These are phyloP conservation scores for Electrona antarctica DNA, from an alignment of 2,113 vertebrate genomes.

Conservation along the genomic window DNA sequence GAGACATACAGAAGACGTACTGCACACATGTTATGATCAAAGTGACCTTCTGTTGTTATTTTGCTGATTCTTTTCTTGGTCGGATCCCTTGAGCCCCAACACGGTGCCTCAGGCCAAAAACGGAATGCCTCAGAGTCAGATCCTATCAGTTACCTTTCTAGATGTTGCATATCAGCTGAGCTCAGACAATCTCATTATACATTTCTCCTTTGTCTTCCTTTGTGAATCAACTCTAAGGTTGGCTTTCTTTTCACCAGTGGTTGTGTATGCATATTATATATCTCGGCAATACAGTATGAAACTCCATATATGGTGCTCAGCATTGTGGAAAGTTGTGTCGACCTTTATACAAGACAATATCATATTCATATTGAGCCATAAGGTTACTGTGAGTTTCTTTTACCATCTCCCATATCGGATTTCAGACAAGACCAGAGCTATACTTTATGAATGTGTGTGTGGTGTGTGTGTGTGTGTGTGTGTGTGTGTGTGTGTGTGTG, in stretches of 20 bases:
- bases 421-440: constrained; percentile 1
- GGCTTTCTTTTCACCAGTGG: neutral
- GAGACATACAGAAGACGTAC: constrained; percentile 4
- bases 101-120: neutral
- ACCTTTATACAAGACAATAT: neutral
- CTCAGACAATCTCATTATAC: neutral
- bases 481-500: neutral
- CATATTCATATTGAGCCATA: neutral
- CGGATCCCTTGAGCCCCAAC: neutral
- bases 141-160: neutral
- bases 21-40: neutral
- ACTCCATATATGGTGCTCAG: neutral
- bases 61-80: neutral
- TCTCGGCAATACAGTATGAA: neutral
- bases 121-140: neutral
- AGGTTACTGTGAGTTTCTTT: neutral
- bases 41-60: constrained; percentile 16
- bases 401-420: constrained; percentile 3
- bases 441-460: neutral
- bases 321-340: no score
- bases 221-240: neutral
- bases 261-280: neutral
- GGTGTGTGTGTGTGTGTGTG: neutral
- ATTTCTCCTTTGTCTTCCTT: neutral
- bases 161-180: neutral